phyloP scores from a whole-genome alignment of 2,888 invertebrate genomes.

The Drosophila dives region DNA sequence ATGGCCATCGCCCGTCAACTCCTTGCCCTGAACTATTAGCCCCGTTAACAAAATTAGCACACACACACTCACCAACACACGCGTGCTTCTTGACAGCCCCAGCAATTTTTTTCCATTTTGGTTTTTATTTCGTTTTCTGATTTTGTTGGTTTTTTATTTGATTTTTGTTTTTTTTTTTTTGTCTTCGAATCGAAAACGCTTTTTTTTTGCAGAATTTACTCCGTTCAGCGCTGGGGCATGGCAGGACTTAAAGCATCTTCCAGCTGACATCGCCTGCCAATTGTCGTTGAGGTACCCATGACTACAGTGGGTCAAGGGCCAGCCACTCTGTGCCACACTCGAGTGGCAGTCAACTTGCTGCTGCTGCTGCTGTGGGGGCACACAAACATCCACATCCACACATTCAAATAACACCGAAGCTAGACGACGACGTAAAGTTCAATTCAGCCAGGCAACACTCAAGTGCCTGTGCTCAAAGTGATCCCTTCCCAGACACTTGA shows the following conservation, averaged over 20 bases:
- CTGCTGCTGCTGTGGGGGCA: slow-evolving; percentile 1
- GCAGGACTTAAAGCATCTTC: slow-evolving; percentile 55
- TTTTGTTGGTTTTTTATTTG: slow-evolving; percentile 10
- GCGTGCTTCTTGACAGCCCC: slow-evolving; percentile 13
- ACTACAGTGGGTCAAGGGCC: slow-evolving; percentile 50
- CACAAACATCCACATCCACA: neutral
- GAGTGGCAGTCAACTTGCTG: slow-evolving; percentile 14
- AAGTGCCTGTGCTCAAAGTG: slow-evolving; percentile 10
- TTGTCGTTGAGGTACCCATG: slow-evolving; percentile 38
- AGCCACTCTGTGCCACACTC: slow-evolving; percentile 26
- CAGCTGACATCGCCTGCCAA: slow-evolving; percentile 58
- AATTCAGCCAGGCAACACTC: slow-evolving; percentile 1
- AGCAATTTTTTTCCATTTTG: slow-evolving; percentile 14
- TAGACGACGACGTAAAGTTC: slow-evolving; percentile 19
- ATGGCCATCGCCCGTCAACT: slow-evolving; percentile 42
- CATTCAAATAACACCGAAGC: neutral
- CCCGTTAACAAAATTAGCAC: slow-evolving; percentile 67
- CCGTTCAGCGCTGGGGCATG: slow-evolving; percentile 30
- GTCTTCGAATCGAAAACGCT: slow-evolving; percentile 16
- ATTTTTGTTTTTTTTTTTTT: slow-evolving; percentile 9
- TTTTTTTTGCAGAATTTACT: slow-evolving; percentile 42
- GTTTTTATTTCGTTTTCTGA: slow-evolving; percentile 9
- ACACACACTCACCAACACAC: slow-evolving; percentile 28
- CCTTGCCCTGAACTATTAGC: slow-evolving; percentile 63
- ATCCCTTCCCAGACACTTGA: slow-evolving; percentile 6